Evolutionary conservation across 1,140 invertebrate genomes (phyloP).

Genomic region (Danaus plexippus): DNA sequence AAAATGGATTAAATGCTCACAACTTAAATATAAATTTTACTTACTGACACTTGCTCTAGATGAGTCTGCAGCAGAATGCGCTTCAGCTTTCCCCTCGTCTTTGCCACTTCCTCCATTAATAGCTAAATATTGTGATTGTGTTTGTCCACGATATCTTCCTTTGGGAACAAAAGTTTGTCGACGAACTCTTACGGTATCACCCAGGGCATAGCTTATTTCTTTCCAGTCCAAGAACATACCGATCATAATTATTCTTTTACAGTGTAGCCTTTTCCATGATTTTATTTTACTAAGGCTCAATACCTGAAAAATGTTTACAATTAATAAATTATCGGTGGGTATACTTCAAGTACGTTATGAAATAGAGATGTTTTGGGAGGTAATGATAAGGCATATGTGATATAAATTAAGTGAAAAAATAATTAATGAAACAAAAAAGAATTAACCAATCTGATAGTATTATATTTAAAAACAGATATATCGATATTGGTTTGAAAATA

Average conservation of each 20-base stretch:
- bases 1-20: too few relatives aligned
- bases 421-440: too few relatives aligned
- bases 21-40: conserved; percentile 41
- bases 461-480: too few relatives aligned
- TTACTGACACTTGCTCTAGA: conserved; percentile 84
- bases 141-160: conserved; percentile 77
- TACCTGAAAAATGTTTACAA: background rate
- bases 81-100: conserved; percentile 81
- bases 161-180: conserved; percentile 32
- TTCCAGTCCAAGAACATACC: conserved; percentile 14
- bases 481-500: too few relatives aligned
- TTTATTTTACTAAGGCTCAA: conserved; percentile 11
- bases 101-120: conserved; percentile 72
- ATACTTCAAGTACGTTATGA: too few relatives aligned
- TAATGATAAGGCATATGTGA: too few relatives aligned
- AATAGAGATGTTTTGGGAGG: too few relatives aligned
- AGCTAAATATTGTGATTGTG: conserved; percentile 86
- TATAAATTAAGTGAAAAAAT: too few relatives aligned
- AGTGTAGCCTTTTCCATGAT: conserved; percentile 23
- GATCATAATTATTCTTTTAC: conserved; percentile 25
- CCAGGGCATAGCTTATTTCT: conserved; percentile 12
- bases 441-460: too few relatives aligned
- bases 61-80: conserved; percentile 79
- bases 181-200: conserved; percentile 22
- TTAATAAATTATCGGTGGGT: too few relatives aligned